Base-by-base conservation (phyloP, 2,797 vertebrate species). In the Myioborus miniatus region DNA sequence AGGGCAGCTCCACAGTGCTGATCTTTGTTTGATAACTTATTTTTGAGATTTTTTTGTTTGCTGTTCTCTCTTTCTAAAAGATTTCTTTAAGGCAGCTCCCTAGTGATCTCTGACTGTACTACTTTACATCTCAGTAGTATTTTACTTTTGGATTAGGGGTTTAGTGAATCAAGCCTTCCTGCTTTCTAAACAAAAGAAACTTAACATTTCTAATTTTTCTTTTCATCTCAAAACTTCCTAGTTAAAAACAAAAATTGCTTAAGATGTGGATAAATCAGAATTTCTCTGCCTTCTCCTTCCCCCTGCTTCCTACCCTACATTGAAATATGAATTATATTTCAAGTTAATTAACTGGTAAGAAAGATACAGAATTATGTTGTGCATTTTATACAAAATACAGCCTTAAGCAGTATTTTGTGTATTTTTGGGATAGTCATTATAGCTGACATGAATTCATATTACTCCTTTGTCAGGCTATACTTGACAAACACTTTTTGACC, bases 231-330 rank as follows among this genome's bases (percentile, higher is more conserved):
- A 53, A 30, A 27, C 19, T 49, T 72, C 4, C 22, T 59, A 30
- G 22, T 65, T 77, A 71, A 64, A 85, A 59, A 3, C 8, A 59
- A 46, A 70, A 70, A 41, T 27, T 15, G 4, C 24, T 39, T 64
- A 52, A 46, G 26, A 34, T 2, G 8, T 34, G 18, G 15, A 23
- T 56, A 34, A 32, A 4, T 56, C n/a, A 52, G 34, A 68, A 47
- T 75, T 89, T 91, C n/a, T 60, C 20, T 77, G 34, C 12, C 12
- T 87, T 52, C 26, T 12, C 11, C 2, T 8, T 46, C 1, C 2
- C 6, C 2, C 0, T 0, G 1, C 13, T 22, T 55, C 41, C 9
- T 30, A 52, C 7, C 4, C 13, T 34, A 49, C 39, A 47, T 0
- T 64, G 34, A 58, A 65, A 60, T 34, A 44, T 11, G 3, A 82